phyloP scores from a whole-genome alignment of 1,140 invertebrate genomes.

The Procambarus virginalis region DNA sequence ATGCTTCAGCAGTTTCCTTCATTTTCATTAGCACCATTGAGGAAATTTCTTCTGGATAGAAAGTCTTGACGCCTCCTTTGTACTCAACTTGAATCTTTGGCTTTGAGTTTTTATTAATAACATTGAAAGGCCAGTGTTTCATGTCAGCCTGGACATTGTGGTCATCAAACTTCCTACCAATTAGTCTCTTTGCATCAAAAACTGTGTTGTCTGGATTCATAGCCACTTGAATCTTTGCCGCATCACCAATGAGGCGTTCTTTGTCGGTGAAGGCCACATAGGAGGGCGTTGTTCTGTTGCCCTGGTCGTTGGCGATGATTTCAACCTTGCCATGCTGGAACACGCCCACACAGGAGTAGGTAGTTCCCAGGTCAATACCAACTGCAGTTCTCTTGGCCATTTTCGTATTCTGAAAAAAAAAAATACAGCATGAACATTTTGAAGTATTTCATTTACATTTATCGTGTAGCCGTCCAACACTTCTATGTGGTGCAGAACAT shows the following conservation, averaged over 20 bases:
- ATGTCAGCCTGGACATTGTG: slow-evolving; percentile 20
- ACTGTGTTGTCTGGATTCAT: slow-evolving; percentile 36
- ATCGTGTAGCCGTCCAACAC: no score
- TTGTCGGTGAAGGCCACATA: slow-evolving; percentile 32
- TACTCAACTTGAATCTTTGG: slow-evolving; percentile 30
- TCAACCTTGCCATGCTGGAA: slow-evolving; percentile 37
- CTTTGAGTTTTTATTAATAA: slow-evolving; percentile 6
- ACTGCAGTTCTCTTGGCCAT: slow-evolving; percentile 11
- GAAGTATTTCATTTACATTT: no score
- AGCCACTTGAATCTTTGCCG: slow-evolving; percentile 27
- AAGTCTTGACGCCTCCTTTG: slow-evolving; percentile 14
- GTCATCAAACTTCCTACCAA: slow-evolving; percentile 29
- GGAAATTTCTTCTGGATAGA: slow-evolving; percentile 26
- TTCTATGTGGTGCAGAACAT: no score
- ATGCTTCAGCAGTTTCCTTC: slow-evolving; percentile 36
- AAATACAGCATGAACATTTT: no score
- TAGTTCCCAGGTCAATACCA: slow-evolving; percentile 17
- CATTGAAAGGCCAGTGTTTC: slow-evolving; percentile 28
- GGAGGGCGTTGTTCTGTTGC: slow-evolving; percentile 14
- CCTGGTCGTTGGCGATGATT: slow-evolving; percentile 28
- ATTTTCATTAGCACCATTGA: slow-evolving; percentile 32
- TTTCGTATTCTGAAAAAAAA: neutral
- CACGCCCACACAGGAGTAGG: slow-evolving; percentile 23
- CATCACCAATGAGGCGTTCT: slow-evolving; percentile 31
- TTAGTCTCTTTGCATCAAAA: slow-evolving; percentile 25